These are phyloP conservation scores for Drosophila longiperda DNA, from an alignment of 2,888 invertebrate species.

Conservation along the genomic window DNA sequence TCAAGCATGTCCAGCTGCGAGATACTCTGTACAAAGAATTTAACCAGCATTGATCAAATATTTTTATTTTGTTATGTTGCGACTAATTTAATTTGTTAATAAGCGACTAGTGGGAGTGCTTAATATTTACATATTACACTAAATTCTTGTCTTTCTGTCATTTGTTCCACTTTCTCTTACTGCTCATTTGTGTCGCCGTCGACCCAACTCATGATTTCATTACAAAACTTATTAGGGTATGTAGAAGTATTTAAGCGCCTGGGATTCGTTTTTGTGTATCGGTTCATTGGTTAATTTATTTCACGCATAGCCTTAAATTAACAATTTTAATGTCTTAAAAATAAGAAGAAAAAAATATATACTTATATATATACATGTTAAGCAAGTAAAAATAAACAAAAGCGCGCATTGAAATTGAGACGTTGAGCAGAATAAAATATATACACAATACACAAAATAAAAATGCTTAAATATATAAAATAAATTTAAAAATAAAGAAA, in stretches of 20 bases:
- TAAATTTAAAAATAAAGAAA: conserved; percentile 67
- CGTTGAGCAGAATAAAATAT: conserved; percentile 63
- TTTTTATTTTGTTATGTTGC: not conserved
- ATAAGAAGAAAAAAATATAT: conserved; percentile 20
- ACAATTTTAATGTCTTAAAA: conserved; percentile 71
- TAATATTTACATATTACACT: not conserved
- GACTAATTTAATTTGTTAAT: not conserved
- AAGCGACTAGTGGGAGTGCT: not conserved
- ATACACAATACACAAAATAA: conserved; percentile 52
- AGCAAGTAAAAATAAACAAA: conserved; percentile 57
- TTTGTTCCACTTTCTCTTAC: not conserved
- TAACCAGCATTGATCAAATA: not conserved
- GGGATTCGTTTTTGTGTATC: conserved; percentile 23
- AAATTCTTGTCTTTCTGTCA: not conserved
- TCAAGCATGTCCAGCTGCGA: not conserved
- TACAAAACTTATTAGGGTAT: conserved; percentile 27
- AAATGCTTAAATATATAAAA: conserved; percentile 68
- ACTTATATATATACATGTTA: conserved; percentile 13
- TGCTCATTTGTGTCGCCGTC: not conserved
- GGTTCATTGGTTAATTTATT: conserved; percentile 77
- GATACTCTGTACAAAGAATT: conserved; percentile 3
- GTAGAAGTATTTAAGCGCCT: conserved; percentile 22
- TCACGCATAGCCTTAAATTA: conserved; percentile 73
- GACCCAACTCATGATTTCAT: not conserved
- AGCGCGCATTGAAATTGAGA: conserved; percentile 75